phyloP scores from a whole-genome alignment of 64 coral and sea anemone genomes.

The Acropora yongei region DNA sequence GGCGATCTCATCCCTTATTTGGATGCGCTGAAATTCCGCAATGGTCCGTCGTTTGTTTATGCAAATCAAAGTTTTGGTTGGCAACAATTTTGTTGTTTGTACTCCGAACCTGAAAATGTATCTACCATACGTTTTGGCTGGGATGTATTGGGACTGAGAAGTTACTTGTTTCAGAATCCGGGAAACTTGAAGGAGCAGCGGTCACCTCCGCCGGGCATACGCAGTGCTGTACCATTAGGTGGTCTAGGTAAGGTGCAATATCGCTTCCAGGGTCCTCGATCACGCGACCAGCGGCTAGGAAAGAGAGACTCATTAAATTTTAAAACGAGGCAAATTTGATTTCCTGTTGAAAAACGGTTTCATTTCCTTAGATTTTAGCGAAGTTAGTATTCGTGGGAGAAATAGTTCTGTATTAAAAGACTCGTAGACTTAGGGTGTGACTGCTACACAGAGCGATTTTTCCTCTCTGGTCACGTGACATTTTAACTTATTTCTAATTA shows the following conservation, averaged over 20 bases:
- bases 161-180: constrained; percentile 29
- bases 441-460: no score
- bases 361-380: no score
- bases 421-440: no score
- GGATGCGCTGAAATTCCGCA: constrained; percentile 14
- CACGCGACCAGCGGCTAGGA: no score
- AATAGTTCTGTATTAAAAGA: no score
- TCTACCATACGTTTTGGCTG: constrained; percentile 44
- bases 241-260: constrained; percentile 31
- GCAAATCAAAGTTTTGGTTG: constrained; percentile 36
- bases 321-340: no score
- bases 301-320: no score
- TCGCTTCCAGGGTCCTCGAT: no score
- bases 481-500: no score
- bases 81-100: constrained; percentile 28
- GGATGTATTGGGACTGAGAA: constrained; percentile 23
- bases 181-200: constrained; percentile 5
- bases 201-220: constrained; percentile 85
- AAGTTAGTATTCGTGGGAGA: no score
- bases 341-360: no score
- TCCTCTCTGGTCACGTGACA: no score
- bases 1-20: constrained; percentile 4
- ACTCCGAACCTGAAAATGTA: constrained; percentile 40
- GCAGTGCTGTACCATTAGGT: constrained; percentile 87
- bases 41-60: constrained; percentile 46